Evolutionary conservation across 2,113 vertebrate species (phyloP).

Genomic region (Mus pahari): DNA sequence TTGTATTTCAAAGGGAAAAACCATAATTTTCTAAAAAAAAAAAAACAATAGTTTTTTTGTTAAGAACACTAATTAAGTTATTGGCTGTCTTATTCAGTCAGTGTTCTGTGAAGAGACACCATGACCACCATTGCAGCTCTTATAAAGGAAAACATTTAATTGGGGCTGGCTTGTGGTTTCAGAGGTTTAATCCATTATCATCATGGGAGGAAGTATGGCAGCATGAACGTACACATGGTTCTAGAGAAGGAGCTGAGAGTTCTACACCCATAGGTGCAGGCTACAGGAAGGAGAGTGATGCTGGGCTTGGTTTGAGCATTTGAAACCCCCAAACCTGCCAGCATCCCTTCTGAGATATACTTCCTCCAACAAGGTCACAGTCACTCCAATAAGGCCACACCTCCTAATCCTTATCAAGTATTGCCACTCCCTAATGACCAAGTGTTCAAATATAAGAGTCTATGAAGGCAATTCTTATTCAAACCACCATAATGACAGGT

Average conservation of each 20-base stretch:
- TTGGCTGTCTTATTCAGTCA: not conserved
- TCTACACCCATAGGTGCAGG: not conserved
- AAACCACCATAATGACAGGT: not conserved
- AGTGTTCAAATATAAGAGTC: not conserved
- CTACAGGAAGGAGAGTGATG: not conserved
- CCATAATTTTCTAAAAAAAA: no score
- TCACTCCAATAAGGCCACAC: not conserved
- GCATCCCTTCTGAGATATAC: not conserved
- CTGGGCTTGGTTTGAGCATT: not conserved
- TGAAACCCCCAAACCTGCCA: not conserved
- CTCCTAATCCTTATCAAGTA: not conserved
- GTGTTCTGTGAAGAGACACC: not conserved
- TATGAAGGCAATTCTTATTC: not conserved
- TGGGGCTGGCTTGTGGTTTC: not conserved
- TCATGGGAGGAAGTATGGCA: not conserved
- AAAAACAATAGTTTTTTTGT: no score
- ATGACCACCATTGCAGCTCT: not conserved
- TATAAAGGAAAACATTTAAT: not conserved
- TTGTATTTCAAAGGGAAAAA: not conserved
- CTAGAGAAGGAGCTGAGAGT: not conserved
- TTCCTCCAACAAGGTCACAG: not conserved
- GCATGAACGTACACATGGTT: not conserved
- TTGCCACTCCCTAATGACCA: not conserved
- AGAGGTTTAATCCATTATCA: not conserved
- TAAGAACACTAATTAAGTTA: slow-evolving; percentile 5